Evolutionary conservation across 2,797 vertebrate species (phyloP).

Genomic region (Acanthurus leucopareius): DNA sequence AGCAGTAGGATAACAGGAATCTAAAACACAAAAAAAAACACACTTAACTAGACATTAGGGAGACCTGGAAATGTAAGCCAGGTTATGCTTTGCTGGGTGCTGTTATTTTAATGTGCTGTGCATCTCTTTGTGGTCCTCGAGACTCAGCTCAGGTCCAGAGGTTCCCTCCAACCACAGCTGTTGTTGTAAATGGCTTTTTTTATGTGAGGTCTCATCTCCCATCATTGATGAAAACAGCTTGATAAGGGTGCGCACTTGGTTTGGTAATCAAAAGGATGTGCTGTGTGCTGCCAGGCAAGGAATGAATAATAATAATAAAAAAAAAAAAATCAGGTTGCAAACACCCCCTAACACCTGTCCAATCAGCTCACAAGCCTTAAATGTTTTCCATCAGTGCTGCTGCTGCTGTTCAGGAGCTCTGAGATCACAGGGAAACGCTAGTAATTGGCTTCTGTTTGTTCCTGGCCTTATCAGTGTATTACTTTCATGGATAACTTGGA

Average conservation of each 20-base stretch:
- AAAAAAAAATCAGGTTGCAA: slow-evolving; percentile 32
- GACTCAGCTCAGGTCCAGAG: slow-evolving; percentile 32
- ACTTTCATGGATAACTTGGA: slow-evolving; percentile 84
- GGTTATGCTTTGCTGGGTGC: no score
- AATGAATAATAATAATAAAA: no score
- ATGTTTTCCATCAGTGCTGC: slow-evolving; percentile 65
- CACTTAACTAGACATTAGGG: slow-evolving; percentile 7
- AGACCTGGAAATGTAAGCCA: not conserved
- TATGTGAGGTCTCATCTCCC: slow-evolving; percentile 49
- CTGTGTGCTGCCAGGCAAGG: slow-evolving; percentile 44
- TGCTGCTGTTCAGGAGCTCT: slow-evolving; percentile 60
- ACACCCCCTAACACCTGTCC: slow-evolving; percentile 70
- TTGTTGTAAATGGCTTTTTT: slow-evolving; percentile 44
- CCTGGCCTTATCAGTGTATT: slow-evolving; percentile 81
- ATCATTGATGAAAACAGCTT: slow-evolving; percentile 56
- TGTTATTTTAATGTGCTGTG: not conserved
- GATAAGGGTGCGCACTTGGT: slow-evolving; percentile 56
- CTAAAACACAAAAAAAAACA: slow-evolving; percentile 1
- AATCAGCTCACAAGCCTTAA: slow-evolving; percentile 64
- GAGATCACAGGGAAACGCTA: slow-evolving; percentile 64
- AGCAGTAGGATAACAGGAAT: slow-evolving; percentile 29
- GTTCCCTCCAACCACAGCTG: slow-evolving; percentile 52
- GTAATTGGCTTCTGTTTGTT: slow-evolving; percentile 85
- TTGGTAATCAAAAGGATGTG: slow-evolving; percentile 56
- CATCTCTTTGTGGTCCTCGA: not conserved